A percentile compares a stretch with the other conserved stretches of the same genome.
Conservation (phyloP, 2,113 vertebrate genomes). For the Coturnix japonica region DNA sequence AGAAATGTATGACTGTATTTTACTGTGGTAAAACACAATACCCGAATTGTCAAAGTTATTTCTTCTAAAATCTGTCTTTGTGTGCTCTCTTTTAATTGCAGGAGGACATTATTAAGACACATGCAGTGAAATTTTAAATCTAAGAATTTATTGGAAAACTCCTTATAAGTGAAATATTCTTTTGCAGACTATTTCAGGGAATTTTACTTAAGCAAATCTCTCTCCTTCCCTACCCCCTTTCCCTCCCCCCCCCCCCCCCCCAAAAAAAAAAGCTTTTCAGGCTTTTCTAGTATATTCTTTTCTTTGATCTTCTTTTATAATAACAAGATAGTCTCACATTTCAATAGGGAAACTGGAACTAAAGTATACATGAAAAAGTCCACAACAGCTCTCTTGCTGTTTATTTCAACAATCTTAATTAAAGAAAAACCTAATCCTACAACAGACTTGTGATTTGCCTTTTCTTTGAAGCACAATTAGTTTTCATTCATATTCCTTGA, state of each 20-base stretch:
- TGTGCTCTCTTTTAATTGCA: background rate
- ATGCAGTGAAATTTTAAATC: constrained; percentile 20
- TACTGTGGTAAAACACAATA: background rate
- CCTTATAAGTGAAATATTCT: constrained; percentile 31
- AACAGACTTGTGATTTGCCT: constrained; percentile 59
- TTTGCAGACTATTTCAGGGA: constrained; percentile 45
- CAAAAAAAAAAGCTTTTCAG: constrained; percentile 30
- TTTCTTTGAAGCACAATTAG: constrained; percentile 76
- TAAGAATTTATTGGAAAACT: constrained; percentile 23
- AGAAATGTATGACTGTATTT: background rate
- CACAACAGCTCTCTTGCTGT: constrained; percentile 38
- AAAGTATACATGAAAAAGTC: constrained; percentile 68
- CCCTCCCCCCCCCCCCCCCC: background rate
- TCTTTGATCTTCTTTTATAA: constrained; percentile 68
- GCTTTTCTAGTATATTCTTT: constrained; percentile 29
- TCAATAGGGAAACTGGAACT: constrained; percentile 71
- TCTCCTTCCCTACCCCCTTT: background rate
- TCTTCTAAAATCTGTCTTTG: background rate
- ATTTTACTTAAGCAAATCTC: constrained; percentile 30
- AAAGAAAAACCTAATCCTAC: constrained; percentile 69
- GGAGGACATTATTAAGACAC: background rate
- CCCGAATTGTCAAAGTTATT: background rate
- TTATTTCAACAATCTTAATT: constrained; percentile 72
- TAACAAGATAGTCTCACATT: constrained; percentile 58
- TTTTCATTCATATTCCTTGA: constrained; percentile 80